Base-by-base conservation (phyloP, 2,888 invertebrate genomes). In the Mantis religiosa region DNA sequence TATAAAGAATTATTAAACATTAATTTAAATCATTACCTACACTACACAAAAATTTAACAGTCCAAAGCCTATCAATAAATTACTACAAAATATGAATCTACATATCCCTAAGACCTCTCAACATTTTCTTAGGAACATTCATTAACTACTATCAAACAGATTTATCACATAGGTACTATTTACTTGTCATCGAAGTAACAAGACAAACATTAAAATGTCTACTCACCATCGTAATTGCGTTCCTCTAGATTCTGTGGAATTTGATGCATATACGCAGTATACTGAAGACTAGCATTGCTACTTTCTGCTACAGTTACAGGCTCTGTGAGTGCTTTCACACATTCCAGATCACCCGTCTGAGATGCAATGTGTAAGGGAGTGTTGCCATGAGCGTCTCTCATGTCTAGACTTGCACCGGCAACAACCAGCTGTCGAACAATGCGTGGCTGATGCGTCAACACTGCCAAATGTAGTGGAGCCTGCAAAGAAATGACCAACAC, bases 301-400 rank as follows among this genome's bases (percentile, higher is more conserved):
- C 92, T 93, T 91, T 95, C 95, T 8, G 92, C 92, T 27, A 93
- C 92, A 82, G 94, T 93, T 1, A 97, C 94, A 1, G 96, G 96
- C 89, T 95, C 95, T 2, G 97, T 95, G 84, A 98, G 94, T 0
- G 97, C 97, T 91, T 95, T 95, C 14, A 97, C 95, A 92, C 97
- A 96, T 83, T 95, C 94, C 71, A 96, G 92, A 92, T 97, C 95
- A 12, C 97, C 97, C 28, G 94, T 94, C 90, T 95, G 94, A 89
- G 97, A 96, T 0, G 98, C 98, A 90, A 98, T 94, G 93, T 98
- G 98, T 12, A 98, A 93, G 0, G 98, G 96, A 0, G 98, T 98
- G 92, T 98, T 97, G 6, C 98, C 98, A 90, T 95, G 94, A 88
- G 95, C 93, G 92, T 98, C 97, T 87, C 97, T 94, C 85, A 95